A percentile compares a stretch with the other conserved stretches of the same genome.
These are phyloP conservation scores for Phortica variegata DNA, from an alignment of 1,140 invertebrate genomes.

Conservation along the genomic window DNA sequence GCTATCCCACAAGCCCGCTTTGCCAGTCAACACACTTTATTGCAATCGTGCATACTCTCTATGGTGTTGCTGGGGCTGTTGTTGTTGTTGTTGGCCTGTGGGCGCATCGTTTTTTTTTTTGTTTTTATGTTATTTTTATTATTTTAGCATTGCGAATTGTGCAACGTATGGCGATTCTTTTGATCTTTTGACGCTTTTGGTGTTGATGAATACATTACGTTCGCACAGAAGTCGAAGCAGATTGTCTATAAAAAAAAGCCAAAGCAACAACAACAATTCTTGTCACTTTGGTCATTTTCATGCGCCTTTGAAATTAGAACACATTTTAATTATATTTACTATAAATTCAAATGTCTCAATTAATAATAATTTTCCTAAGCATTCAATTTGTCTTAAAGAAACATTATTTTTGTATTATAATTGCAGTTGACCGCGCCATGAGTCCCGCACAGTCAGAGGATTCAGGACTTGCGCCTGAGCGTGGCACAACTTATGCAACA, in stretches of 20 bases:
- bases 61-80: not conserved
- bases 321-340: not conserved
- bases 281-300: constrained; percentile 10
- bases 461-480: constrained; percentile 51
- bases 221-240: too few relatives aligned
- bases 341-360: too few relatives aligned
- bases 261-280: constrained; percentile 7
- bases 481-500: constrained; percentile 56
- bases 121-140: too few relatives aligned
- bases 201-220: constrained; percentile 27
- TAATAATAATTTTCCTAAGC: constrained; percentile 19
- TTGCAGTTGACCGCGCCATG: constrained; percentile 55
- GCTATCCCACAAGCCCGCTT: too few relatives aligned
- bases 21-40: too few relatives aligned
- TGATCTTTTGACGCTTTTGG: constrained; percentile 20
- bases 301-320: constrained; percentile 9
- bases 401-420: constrained; percentile 7
- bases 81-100: constrained; percentile 16
- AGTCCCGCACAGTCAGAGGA: constrained; percentile 57
- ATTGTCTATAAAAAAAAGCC: too few relatives aligned
- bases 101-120: constrained; percentile 6
- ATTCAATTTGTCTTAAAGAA: constrained; percentile 9
- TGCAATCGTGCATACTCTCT: too few relatives aligned
- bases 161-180: constrained; percentile 10
- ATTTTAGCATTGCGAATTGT: too few relatives aligned